Percentiles rank a stretch among this genome's conserved stretches.
These are phyloP conservation scores for Acanthaster planci DNA, from an alignment of 35 echinoderm and acorn worm species.

Conservation along the genomic window DNA sequence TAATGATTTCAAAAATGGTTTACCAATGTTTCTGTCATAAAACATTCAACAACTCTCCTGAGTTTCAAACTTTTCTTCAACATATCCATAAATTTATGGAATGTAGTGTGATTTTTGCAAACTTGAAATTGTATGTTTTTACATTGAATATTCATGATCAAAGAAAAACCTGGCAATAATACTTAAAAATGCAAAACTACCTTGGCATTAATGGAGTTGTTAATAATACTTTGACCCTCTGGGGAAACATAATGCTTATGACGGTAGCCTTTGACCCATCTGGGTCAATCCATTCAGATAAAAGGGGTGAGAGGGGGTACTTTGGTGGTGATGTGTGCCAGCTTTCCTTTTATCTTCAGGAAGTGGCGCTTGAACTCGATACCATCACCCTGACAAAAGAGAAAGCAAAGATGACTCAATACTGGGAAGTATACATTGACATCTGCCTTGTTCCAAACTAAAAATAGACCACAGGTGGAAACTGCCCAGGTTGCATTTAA, in stretches of 20 bases:
- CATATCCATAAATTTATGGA: too few relatives aligned
- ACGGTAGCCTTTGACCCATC: background rate
- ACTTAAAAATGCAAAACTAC: background rate
- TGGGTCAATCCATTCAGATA: background rate
- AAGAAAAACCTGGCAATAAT: background rate
- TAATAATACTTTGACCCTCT: background rate
- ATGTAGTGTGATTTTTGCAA: too few relatives aligned
- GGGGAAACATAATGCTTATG: too few relatives aligned
- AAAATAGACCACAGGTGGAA: background rate
- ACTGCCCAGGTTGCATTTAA: background rate
- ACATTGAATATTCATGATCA: too few relatives aligned
- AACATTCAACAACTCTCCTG: too few relatives aligned
- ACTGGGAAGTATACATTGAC: too few relatives aligned
- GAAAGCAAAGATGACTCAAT: conserved; percentile 7
- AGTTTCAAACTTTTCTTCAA: too few relatives aligned
- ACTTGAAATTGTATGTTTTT: too few relatives aligned
- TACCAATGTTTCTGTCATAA: too few relatives aligned
- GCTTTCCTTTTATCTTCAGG: conserved; percentile 82
- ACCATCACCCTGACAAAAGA: conserved; percentile 82
- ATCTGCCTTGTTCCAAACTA: too few relatives aligned
- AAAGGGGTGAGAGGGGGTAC: conserved; percentile 36
- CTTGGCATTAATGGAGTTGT: too few relatives aligned
- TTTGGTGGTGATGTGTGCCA: conserved; percentile 60
- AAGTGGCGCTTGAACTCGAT: conserved; percentile 93
- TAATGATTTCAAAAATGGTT: too few relatives aligned